Base-by-base conservation (phyloP, 2,797 vertebrate genomes). In the Anguilla marmorata region DNA sequence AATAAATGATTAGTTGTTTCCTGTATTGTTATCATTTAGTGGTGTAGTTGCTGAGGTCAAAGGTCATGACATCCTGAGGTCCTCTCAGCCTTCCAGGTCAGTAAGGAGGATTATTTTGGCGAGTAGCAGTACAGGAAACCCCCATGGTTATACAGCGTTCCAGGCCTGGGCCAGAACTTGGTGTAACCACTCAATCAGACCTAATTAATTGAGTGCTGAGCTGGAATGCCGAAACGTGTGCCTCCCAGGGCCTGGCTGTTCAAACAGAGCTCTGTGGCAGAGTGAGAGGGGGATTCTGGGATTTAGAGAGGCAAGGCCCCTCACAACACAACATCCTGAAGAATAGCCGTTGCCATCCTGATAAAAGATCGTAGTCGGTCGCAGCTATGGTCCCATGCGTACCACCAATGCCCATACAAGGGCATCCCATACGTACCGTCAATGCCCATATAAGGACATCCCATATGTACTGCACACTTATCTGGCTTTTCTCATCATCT, bases 381-480 rank as follows among this genome's bases (percentile, higher is more conserved):
- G 37, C 37, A 41, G 37, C 37, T 3, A 41, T 41, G 2, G 37
- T 3, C 37, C 37, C 37, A 41, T 3, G 37, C 37, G 37, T 41
- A 41, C 37, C 37, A 41, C 37, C 79, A 21, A 24, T 16, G 8
- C 24, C 92, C 91, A 88, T 92, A 94, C 92, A 93, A 90, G 87
- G 91, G 88, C 84, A 86, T 88, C 86, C 87, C 83, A 66, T 52
- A 16, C 16, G 21, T 19, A 60, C 37, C 14, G 52, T 63, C 74
- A 37, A n/a, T 72, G 1, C 37, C 92, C 91, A 87, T 92, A 94
- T 92, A 94, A 90, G 86, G 91, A 88, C 84, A 86, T 88, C 86
- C 87, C 82, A 72, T 63, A 82, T n/a, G 41, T 82, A n/a, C 87
- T 8, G 41, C 1, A n/a, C 86, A 88, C 89, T 33, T 30, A 63